Conservation (phyloP, 2,888 invertebrate species). For the Fragum whitleyi region DNA sequence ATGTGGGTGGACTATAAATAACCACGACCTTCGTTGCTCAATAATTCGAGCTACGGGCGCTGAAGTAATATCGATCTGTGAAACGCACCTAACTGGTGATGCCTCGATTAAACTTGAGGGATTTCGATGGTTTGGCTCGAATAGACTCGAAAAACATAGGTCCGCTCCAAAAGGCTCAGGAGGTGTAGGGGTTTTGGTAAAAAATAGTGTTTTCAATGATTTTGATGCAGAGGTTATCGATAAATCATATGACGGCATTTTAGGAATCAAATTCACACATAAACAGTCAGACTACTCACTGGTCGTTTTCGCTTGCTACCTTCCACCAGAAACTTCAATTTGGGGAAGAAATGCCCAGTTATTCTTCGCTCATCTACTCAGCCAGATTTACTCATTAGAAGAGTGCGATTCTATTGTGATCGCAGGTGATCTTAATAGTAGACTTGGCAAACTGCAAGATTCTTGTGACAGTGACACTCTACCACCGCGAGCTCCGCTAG, state of each 20-base stretch:
- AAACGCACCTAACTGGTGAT: conserved; percentile 34
- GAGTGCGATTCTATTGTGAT: background rate
- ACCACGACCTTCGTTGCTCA: conserved; percentile 31
- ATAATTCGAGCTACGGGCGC: conserved; percentile 22
- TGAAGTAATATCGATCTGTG: conserved; percentile 46
- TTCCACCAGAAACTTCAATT: background rate
- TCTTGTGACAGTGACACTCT: background rate
- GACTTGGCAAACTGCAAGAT: background rate
- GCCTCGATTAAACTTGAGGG: conserved; percentile 8
- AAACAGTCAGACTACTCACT: background rate
- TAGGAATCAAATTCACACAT: conserved; percentile 22
- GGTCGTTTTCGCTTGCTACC: background rate
- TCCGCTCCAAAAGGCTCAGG: conserved; percentile 44
- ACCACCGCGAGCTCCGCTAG: background rate
- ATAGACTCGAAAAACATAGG: conserved; percentile 30
- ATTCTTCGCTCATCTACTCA: background rate
- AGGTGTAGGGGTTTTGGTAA: conserved; percentile 39
- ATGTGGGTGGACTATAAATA: conserved; percentile 52
- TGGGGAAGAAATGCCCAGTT: background rate
- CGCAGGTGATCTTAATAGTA: background rate
- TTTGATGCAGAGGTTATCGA: conserved; percentile 34
- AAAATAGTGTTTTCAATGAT: conserved; percentile 6
- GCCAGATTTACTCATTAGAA: background rate
- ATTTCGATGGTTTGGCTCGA: conserved; percentile 39
- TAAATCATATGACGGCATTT: conserved; percentile 33